Base-by-base conservation (phyloP, 2,797 vertebrate species). In the Anolis apletophallus region DNA sequence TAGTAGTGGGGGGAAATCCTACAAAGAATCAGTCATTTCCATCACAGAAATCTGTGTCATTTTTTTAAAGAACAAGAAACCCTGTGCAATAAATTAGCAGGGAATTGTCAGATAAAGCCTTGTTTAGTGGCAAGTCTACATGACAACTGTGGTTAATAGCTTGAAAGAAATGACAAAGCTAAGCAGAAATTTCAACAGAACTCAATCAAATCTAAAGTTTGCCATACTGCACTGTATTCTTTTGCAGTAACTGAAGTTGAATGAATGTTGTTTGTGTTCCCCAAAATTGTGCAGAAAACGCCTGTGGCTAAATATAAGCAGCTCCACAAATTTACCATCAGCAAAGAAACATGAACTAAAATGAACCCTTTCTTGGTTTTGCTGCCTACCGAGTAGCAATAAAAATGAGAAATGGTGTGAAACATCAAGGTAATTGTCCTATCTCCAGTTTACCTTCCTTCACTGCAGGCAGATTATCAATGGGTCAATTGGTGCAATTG, bases 21-120 rank as follows among this genome's bases (percentile, higher is more conserved):
- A 0, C 1, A 78, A 52, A 86, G 32, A 54, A 86, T 81, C 77
- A 93, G 86, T 91, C 0, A 88, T 88, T 89, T 91, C 64, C 86
- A 90, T 81, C 71, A 82, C 78, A 87, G 52, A 91, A 86, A 84
- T 86, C 86, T 13, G 74, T 40, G 46, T 54, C 68, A 77, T 84
- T 83, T 85, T n/a, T 61, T 55, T 46, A 68, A 88, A 85, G 26
- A 32, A 77, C 36, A 80, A 32, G 52, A 69, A 73, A 61, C 61
- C 61, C 55, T 80, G 72, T 82, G 46, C 90, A 88, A 88, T 94
- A 87, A 93, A 93, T 94, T 89, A 92, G 80, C 32, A 19, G 80
- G 16, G 40, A 81, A 81, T 57, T 85, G 94, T 85, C 67, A 80
- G 92, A 85, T 83, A 55, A 78, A 89, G 84, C 77, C 84, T 92